Percentiles rank a stretch among this genome's conserved stretches.
Conservation (phyloP, 2,797 vertebrate species). For the Austrolebias charrua region DNA sequence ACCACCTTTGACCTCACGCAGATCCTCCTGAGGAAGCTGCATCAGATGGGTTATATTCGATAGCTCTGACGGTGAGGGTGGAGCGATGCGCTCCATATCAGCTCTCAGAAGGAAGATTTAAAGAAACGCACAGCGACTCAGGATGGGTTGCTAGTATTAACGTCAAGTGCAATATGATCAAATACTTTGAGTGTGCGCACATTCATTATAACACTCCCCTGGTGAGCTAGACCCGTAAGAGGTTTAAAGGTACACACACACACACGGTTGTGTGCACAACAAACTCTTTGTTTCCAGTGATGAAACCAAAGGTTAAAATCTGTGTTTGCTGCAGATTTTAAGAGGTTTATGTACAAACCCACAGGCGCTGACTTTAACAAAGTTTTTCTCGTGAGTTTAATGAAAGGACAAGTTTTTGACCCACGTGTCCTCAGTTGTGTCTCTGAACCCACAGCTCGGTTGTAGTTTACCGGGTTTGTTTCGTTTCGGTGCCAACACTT, state of each 20-base stretch:
- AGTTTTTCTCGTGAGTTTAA: slow-evolving; percentile 19
- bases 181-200: slow-evolving; percentile 21
- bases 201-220: slow-evolving; percentile 5
- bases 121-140: slow-evolving; percentile 36
- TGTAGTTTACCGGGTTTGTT: slow-evolving; percentile 8
- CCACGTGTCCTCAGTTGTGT: background rate
- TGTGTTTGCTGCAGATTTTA: slow-evolving; percentile 23
- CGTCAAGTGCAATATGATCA: slow-evolving; percentile 66
- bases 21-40: slow-evolving; percentile 87
- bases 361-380: slow-evolving; percentile 10
- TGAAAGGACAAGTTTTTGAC: background rate
- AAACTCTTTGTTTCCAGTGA: slow-evolving; percentile 24
- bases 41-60: slow-evolving; percentile 65
- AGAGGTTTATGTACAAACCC: slow-evolving; percentile 7
- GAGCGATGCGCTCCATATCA: background rate
- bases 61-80: slow-evolving; percentile 17
- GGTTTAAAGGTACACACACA: slow-evolving; percentile 2
- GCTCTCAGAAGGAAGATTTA: slow-evolving; percentile 11
- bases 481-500: slow-evolving; percentile 41
- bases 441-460: slow-evolving; percentile 15
- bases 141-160: slow-evolving; percentile 29
- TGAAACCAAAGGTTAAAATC: slow-evolving; percentile 53
- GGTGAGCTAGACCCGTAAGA: slow-evolving; percentile 13
- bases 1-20: slow-evolving; percentile 96
- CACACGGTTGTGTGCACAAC: background rate